phyloP scores from a whole-genome alignment of 2,888 invertebrate species.

The Drosophila neonasuta region DNA sequence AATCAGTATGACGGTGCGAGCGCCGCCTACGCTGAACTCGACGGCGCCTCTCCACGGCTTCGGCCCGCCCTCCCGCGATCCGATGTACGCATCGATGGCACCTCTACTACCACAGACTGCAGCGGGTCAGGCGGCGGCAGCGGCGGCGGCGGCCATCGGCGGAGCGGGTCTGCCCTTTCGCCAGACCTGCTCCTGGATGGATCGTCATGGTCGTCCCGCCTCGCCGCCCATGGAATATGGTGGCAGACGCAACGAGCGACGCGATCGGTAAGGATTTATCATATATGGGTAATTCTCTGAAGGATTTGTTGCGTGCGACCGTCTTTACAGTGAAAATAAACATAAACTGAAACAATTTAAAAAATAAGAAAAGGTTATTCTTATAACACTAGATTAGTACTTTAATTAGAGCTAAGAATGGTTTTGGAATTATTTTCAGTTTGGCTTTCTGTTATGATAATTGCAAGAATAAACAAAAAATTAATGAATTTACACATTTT shows the following conservation, averaged over 20 bases:
- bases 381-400: too few species aligned
- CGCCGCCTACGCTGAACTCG: conserved; percentile 86
- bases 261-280: conserved; percentile 77
- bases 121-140: conserved; percentile 64
- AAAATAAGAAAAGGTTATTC: too few species aligned
- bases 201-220: conserved; percentile 93
- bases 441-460: too few species aligned
- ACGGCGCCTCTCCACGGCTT: conserved; percentile 86
- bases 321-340: too few species aligned
- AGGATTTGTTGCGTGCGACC: too few species aligned
- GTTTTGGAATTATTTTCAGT: too few species aligned
- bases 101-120: conserved; percentile 79
- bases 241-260: conserved; percentile 80
- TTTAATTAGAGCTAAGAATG: too few species aligned
- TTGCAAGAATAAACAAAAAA: too few species aligned
- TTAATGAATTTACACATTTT: too few species aligned
- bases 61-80: conserved; percentile 82
- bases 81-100: conserved; percentile 82
- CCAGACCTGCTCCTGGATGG: conserved; percentile 97
- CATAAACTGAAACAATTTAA: too few species aligned
- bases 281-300: too few species aligned
- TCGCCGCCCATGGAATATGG: conserved; percentile 90
- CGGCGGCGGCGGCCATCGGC: conserved; percentile 62
- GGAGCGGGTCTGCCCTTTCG: conserved; percentile 83
- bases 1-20: conserved; percentile 93